These are phyloP conservation scores for Pecten maximus DNA, from an alignment of 2,888 invertebrate genomes.

Conservation along the genomic window DNA sequence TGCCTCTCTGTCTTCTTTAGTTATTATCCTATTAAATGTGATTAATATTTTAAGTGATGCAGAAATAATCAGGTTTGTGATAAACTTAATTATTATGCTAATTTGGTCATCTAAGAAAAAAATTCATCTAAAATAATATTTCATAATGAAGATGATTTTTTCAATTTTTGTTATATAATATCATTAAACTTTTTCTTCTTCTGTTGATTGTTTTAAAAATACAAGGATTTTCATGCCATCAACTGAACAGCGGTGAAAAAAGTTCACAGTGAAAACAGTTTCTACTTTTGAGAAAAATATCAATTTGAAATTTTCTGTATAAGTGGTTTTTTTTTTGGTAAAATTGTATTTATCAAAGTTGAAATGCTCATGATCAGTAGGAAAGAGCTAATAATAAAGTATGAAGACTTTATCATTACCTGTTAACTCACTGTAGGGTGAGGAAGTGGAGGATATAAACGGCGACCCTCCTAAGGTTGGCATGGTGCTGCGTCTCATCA, in stretches of 20 bases:
- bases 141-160: neutral
- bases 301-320: neutral
- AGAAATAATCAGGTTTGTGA: neutral
- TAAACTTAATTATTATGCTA: neutral
- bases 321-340: neutral
- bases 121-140: neutral
- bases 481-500: constrained; percentile 73
- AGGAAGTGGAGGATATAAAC: constrained; percentile 68
- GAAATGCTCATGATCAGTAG: neutral
- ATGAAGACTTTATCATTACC: neutral
- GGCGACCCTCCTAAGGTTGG: constrained; percentile 74
- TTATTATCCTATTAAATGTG: neutral
- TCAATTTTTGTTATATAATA: neutral
- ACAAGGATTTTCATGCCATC: neutral
- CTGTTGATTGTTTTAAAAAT: neutral
- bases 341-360: too few relatives aligned
- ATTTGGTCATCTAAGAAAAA: too few relatives aligned
- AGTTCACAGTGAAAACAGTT: too few relatives aligned
- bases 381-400: neutral
- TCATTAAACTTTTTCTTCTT: neutral
- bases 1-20: neutral
- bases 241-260: too few relatives aligned
- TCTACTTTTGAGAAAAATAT: neutral
- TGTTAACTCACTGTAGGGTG: constrained; percentile 66
- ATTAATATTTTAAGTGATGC: neutral